These are phyloP conservation scores for Disparrhopalites patrizii DNA, from an alignment of 2,888 invertebrate species.

Conservation along the genomic window DNA sequence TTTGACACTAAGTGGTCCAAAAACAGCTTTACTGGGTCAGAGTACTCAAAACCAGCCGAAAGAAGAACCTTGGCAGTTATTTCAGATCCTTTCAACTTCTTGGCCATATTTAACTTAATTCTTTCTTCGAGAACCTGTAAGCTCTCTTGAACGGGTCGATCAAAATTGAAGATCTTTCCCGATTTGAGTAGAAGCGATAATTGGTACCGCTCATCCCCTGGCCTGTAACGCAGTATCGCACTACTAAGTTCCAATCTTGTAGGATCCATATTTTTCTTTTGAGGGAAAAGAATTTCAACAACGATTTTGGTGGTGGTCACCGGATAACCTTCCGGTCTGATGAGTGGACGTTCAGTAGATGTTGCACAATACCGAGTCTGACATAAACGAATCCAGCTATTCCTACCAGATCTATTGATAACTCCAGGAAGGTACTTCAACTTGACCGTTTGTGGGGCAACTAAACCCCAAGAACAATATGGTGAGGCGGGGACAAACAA, in stretches of 20 bases:
- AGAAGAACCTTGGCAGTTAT: not conserved
- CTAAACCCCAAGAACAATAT: no score
- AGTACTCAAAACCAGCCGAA: not conserved
- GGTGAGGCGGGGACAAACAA: no score
- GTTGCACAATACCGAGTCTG: no score
- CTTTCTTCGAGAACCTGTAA: conserved; percentile 32
- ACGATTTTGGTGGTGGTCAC: no score
- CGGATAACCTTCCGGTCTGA: no score
- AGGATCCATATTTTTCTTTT: conserved; percentile 8
- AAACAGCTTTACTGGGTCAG: not conserved
- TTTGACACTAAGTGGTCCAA: conserved; percentile 2
- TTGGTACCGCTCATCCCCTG: conserved; percentile 56
- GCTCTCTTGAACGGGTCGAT: conserved; percentile 34
- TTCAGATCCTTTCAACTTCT: conserved; percentile 39
- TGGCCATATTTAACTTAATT: conserved; percentile 38
- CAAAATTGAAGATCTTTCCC: conserved; percentile 54
- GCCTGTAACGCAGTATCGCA: conserved; percentile 58
- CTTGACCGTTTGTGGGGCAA: no score
- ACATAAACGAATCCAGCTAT: no score
- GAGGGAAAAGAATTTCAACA: no score
- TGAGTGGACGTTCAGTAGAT: no score
- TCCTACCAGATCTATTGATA: no score
- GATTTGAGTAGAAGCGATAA: conserved; percentile 59
- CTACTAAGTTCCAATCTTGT: not conserved
- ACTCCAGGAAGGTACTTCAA: no score